Conservation (phyloP, 2,797 vertebrate species). For the Emydoidea blandingii region DNA sequence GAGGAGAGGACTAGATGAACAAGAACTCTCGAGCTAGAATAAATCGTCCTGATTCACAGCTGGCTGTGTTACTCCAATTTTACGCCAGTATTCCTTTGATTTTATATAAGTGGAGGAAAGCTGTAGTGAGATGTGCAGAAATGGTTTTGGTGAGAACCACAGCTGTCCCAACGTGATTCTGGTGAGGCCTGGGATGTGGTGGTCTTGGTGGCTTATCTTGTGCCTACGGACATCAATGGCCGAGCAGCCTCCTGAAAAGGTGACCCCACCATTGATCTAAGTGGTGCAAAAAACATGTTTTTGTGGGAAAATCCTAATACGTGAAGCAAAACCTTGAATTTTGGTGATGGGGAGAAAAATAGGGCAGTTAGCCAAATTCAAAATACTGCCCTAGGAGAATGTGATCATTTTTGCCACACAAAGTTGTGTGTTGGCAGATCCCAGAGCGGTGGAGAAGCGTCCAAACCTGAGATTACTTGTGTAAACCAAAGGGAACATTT, state of each 20-base stretch:
- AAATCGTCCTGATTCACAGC: neutral
- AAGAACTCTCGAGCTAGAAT: neutral
- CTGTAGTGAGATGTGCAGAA: neutral
- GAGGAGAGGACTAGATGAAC: neutral
- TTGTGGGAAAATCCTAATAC: neutral
- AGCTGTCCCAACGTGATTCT: rapidly evolving
- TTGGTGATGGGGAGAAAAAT: neutral
- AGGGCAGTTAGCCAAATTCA: conserved; percentile 47
- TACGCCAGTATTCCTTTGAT: neutral
- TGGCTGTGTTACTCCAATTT: neutral
- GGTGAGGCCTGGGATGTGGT: conserved; percentile 2
- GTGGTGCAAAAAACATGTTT: conserved; percentile 21
- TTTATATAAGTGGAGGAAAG: neutral
- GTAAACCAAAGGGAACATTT: neutral
- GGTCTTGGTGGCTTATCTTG: rapidly evolving
- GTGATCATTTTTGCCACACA: conserved; percentile 44
- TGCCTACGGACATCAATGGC: neutral
- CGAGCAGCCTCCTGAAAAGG: conserved; percentile 3
- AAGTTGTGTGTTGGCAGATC: conserved; percentile 37
- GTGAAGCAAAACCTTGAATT: neutral
- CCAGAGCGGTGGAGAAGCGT: neutral
- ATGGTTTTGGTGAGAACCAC: neutral
- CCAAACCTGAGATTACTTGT: neutral
- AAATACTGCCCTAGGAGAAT: neutral
- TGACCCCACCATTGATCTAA: conserved; percentile 40